phyloP scores from a whole-genome alignment of 1,140 invertebrate species.

The Cherax destructor region DNA sequence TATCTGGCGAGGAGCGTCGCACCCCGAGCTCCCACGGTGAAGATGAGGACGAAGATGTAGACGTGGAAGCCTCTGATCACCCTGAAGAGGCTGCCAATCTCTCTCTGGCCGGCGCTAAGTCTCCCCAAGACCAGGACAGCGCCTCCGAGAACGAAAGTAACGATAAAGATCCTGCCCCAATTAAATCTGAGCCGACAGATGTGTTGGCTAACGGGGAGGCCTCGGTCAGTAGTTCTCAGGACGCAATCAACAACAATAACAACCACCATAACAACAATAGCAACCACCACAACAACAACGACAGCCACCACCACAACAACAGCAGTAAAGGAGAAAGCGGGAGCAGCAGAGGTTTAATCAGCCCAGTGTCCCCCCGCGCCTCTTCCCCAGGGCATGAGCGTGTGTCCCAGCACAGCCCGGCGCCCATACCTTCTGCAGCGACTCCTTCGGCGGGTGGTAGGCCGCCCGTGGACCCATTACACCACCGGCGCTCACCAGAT shows the following conservation, averaged over 20 bases:
- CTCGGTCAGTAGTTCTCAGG: constrained; percentile 33
- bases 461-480: not conserved
- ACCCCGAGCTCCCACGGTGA: constrained; percentile 41
- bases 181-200: constrained; percentile 40
- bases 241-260: constrained; percentile 52
- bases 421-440: not conserved
- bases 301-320: constrained; percentile 2
- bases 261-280: constrained; percentile 8
- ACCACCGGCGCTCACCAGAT: not conserved
- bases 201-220: constrained; percentile 20
- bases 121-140: constrained; percentile 3
- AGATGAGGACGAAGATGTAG: constrained; percentile 74
- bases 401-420: not conserved
- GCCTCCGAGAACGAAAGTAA: not conserved
- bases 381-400: not conserved
- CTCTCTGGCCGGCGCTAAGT: not conserved
- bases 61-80: constrained; percentile 49
- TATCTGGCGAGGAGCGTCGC: constrained; percentile 33
- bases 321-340: not conserved
- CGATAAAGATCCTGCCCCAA: constrained; percentile 19
- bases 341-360: not conserved
- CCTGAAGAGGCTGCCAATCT: constrained; percentile 30
- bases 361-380: not conserved
- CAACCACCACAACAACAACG: not conserved
- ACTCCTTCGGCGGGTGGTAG: not conserved